Base-by-base conservation (phyloP, 2,113 vertebrate genomes). In the Corydoras maculifer region DNA sequence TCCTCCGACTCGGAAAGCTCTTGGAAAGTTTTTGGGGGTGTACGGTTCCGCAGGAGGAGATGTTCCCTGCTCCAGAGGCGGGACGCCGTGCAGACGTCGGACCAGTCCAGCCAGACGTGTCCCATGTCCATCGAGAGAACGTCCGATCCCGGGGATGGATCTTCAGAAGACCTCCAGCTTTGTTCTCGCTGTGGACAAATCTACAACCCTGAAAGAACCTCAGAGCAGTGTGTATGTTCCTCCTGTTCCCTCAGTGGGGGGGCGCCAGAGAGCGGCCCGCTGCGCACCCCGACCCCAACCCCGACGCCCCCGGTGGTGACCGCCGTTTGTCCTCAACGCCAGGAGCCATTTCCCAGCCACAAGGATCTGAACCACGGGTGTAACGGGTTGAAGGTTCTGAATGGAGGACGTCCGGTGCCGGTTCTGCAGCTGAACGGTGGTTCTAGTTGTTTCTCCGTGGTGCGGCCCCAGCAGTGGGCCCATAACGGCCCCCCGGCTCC, bases 161-260 rank as follows among this genome's bases (percentile, higher is more conserved):
- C 35, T 43, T 2, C 10, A 4, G 13, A 59, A 14, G 15, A 59
- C 69, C 54, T 15, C 60, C 62, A 25, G 14, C 69, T 58, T 1
- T 89, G 87, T 67, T 15, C 69, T 0, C 58, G 67, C 2, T 90
- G 88, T 29, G 84, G 86, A 0, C 72, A 85, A 1, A 80, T 78
- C 50, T 80, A 53, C 15, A 79, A 83, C 3, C 1, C 80, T 12
- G 80, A 76, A 55, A 72, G 79, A 5, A 79, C 82, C 62, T 75
- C 82, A 58, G 70, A 71, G 2, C 53, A 70, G 50, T 86, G 86
- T 48, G 74, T 15, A 0, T 14, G 80, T 3, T 77, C 77, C 29
- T 3, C 71, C 43, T 82, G 87, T 70, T 54, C 77, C 13, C 25
- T 82, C 8, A 87, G 86, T 69, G 77, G 67, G n/a, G 58, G 51